Base-by-base conservation (phyloP, 2,888 invertebrate species). In the Mythimna lalbum region DNA sequence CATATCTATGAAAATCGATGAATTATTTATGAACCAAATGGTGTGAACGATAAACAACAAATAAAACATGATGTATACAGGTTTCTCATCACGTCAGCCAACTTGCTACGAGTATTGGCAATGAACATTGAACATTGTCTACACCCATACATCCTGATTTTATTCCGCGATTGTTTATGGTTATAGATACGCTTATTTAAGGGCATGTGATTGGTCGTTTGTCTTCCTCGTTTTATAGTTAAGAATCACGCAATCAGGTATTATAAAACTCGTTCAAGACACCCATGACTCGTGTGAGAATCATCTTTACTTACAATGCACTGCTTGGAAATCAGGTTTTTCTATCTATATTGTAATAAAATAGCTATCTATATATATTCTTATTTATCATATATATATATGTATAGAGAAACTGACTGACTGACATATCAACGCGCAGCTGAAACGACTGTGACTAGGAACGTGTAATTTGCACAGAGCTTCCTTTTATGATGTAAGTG, bases 21-120 rank as follows among this genome's bases (percentile, higher is more conserved):
- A 80, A 79, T 79, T 36, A 79, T 79, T 68, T 71, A 79, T 68
- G 2, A 68, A 63, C 9, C 47, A 10, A 43, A 71, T 57, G 63
- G 78, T 61, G 80, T 71, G 52, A 79, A 71, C 67, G 39, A 74
- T 79, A 74, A 73, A 68, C 43, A 69, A 73, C 59, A 73, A 68
- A 77, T 63, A 77, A 75, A 70, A 75, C 75, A 79, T 66, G 27
- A 69, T 55, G 27, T 50, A 63, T 69, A 59, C 65, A 56, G 31
- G 71, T 71, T 79, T 79, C 62, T 80, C 43, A 71, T 79, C 80
- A 80, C 78, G 78, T 80, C 71, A 76, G 14, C 2, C 12, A 64
- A 12, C 53, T 80, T 5, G 43, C 19, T 43, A n/a, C n/a, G n/a
- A n/a, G n/a, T n/a, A 43, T 43, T 43, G 78, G 71, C 80, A 79